Evolutionary conservation across 2,797 vertebrate genomes (phyloP).

Genomic region (Centropyge bicolor): DNA sequence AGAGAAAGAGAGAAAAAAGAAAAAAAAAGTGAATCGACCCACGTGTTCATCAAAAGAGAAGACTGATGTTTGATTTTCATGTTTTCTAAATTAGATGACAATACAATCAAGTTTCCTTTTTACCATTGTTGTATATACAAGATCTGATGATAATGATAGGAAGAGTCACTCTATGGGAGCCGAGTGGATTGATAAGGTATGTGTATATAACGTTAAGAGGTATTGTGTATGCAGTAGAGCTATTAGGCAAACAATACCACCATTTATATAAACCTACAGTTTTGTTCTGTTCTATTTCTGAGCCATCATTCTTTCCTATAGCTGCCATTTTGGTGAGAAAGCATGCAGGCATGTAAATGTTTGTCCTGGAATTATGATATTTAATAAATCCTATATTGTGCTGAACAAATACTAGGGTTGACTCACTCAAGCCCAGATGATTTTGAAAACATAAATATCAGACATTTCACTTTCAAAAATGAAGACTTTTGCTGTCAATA

Average conservation of each 20-base stretch:
- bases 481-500: constrained; percentile 82
- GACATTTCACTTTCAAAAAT: constrained; percentile 77
- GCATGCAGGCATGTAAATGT: constrained; percentile 99
- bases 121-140: constrained; percentile 88
- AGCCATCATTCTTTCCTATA: constrained; percentile 99
- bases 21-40: constrained; percentile 80
- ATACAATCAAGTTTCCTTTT: constrained; percentile 91
- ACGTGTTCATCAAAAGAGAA: constrained; percentile 82
- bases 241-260: constrained; percentile 94
- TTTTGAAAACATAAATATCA: constrained; percentile 73
- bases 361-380: constrained; percentile 99
- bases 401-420: constrained; percentile 89
- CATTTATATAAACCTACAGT: constrained; percentile 92
- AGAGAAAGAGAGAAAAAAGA: constrained; percentile 44
- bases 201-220: constrained; percentile 98
- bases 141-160: constrained; percentile 81
- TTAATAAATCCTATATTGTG: constrained; percentile 98
- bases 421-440: constrained; percentile 77
- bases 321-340: constrained; percentile 99
- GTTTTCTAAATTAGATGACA: constrained; percentile 91
- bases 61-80: constrained; percentile 85
- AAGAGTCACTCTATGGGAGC: constrained; percentile 74
- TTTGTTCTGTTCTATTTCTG: constrained; percentile 90
- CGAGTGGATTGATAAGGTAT: constrained; percentile 83
- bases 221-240: constrained; percentile 99